Base-by-base conservation (phyloP, 2,888 invertebrate genomes). In the Fragum sueziense region DNA sequence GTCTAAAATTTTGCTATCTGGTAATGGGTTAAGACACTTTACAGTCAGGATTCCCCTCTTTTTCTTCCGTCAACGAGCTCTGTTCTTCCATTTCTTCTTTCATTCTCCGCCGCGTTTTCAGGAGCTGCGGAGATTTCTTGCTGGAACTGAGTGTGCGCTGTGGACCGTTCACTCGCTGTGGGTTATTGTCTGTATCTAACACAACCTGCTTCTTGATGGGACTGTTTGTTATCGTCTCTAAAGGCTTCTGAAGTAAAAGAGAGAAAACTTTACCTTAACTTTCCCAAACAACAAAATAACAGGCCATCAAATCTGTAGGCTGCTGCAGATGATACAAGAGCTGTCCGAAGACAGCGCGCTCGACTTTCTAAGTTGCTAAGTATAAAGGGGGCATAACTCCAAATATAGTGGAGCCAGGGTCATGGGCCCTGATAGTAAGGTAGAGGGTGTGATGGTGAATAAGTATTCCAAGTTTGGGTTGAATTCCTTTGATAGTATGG, bases 171-270 rank as follows among this genome's bases (percentile, higher is more conserved):
- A 73, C 37, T 29, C 27, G 37, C 25, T 65, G 71, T 7, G 70
- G 51, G 4, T 54, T 31, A n/a, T 25, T 0, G 17, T 54, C 69
- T 20, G 52, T 17, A 57, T 57, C 47, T 14, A 47, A 14, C 47
- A 9, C 22, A 14, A 3, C 68, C 61, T 25, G 51, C 52, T 52
- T 82, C 70, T 87, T 87, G 51, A 84, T 73, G 1, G 87, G 87
- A 73, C 87, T 87, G 67, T 87, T 87, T 20, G 87, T 87, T 20
- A 87, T 83, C 0, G 85, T 84, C 52, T 69, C 71, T 6, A 87
- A 57, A 11, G 84, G 75, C 73, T 75, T 65, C 79, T 79, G 74
- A 62, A 74, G 37, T 37, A 37, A 37, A 37, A 37, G 7, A 37
- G 14, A 6, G 14, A 37, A 37, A 6, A 37, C 6, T 9, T 37